These are phyloP conservation scores for Chloromyia formosa DNA, from an alignment of 2,888 invertebrate species.

Conservation along the genomic window DNA sequence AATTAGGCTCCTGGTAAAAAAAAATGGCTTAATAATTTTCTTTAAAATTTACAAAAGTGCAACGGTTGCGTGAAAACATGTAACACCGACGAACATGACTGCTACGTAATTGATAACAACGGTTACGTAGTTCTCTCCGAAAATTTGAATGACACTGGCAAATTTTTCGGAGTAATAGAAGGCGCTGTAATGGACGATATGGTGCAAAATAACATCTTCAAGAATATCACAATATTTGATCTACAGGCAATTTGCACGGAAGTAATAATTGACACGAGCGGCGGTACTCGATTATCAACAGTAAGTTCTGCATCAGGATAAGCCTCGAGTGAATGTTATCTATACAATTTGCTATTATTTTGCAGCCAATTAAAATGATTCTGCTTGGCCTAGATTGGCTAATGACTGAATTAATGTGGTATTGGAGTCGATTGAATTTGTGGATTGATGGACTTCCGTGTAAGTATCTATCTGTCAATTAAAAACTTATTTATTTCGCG, in stretches of 20 bases:
- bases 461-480: conserved; percentile 50
- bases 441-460: conserved; percentile 62
- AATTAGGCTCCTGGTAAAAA: no score
- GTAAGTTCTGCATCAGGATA: not conserved
- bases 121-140: conserved; percentile 82
- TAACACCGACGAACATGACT: conserved; percentile 72
- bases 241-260: conserved; percentile 82
- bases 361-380: conserved; percentile 64
- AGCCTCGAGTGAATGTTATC: not conserved
- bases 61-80: conserved; percentile 68
- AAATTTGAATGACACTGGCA: conserved; percentile 74
- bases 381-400: conserved; percentile 64
- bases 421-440: conserved; percentile 58
- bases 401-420: conserved; percentile 60
- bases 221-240: conserved; percentile 81
- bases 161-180: conserved; percentile 86
- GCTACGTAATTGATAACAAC: conserved; percentile 91
- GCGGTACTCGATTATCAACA: conserved; percentile 52
- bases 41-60: conserved; percentile 62
- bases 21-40: not conserved
- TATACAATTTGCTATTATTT: conserved; percentile 43
- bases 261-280: conserved; percentile 59
- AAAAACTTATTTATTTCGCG: no score
- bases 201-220: conserved; percentile 76
- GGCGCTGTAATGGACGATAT: conserved; percentile 80